These are phyloP conservation scores for Diceros bicornis DNA, from an alignment of 2,797 vertebrate species.

Conservation along the genomic window DNA sequence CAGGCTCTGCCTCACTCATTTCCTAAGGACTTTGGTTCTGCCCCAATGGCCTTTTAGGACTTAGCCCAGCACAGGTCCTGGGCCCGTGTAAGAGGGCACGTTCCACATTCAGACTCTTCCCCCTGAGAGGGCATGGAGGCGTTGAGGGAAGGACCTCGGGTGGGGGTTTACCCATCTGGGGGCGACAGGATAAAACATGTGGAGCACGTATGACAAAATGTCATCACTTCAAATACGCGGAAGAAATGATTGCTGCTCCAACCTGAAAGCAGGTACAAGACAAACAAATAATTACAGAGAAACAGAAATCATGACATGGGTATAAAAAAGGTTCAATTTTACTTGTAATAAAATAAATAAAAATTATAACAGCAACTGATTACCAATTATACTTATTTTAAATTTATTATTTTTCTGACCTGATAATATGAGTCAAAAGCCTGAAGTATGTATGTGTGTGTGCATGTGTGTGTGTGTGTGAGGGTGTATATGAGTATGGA, in stretches of 20 bases:
- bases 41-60: background rate
- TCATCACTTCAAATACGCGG: background rate
- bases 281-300: background rate
- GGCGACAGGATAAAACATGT: no score
- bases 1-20: background rate
- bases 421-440: background rate
- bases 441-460: background rate
- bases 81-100: background rate
- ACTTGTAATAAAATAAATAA: background rate
- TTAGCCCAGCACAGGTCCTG: background rate
- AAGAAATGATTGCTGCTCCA: background rate
- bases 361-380: background rate
- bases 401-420: background rate
- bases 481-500: background rate
- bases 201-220: background rate
- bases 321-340: background rate
- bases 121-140: background rate
- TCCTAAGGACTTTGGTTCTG: background rate
- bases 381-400: background rate
- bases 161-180: background rate
- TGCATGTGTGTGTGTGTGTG: background rate
- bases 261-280: background rate
- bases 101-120: no score
- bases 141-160: background rate
- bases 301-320: background rate